Conservation (phyloP, 2,888 invertebrate species). For the Tetragonula carbonaria region DNA sequence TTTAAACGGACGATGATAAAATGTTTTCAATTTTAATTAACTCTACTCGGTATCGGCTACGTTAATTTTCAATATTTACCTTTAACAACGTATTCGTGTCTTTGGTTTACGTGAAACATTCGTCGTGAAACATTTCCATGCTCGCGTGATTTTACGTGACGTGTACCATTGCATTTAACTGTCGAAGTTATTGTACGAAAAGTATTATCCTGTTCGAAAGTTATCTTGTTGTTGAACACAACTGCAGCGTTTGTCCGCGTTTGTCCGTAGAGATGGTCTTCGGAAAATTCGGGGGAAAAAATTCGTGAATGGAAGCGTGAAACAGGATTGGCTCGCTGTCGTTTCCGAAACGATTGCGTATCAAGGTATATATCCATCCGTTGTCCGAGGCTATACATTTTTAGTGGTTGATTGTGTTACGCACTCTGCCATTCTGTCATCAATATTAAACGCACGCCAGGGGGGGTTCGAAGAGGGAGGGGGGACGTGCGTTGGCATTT, state of each 20-base stretch:
- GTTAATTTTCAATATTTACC: background rate
- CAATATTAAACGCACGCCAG: slow-evolving; percentile 10
- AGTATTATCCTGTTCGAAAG: too few relatives aligned
- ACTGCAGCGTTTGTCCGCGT: background rate
- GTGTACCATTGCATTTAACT: background rate
- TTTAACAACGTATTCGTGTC: background rate
- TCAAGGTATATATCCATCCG: background rate
- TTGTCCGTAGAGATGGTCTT: too few relatives aligned
- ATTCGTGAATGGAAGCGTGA: background rate
- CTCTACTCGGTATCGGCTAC: fast-evolving
- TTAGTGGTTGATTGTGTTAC: slow-evolving; percentile 1
- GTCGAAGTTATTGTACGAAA: too few relatives aligned
- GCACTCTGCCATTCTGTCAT: background rate
- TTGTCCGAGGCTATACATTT: background rate
- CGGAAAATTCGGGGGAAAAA: background rate
- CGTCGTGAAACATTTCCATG: background rate
- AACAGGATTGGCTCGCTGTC: background rate
- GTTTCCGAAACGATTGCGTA: background rate
- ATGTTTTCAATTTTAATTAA: background rate
- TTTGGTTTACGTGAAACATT: background rate
- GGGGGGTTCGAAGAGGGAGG: background rate
- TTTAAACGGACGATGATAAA: background rate
- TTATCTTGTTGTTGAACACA: too few relatives aligned
- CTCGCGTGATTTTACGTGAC: background rate
- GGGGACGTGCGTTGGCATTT: slow-evolving; percentile 21